These are phyloP conservation scores for Sinopyrophorus schimmeli DNA, from an alignment of 2,888 invertebrate genomes.

Conservation along the genomic window DNA sequence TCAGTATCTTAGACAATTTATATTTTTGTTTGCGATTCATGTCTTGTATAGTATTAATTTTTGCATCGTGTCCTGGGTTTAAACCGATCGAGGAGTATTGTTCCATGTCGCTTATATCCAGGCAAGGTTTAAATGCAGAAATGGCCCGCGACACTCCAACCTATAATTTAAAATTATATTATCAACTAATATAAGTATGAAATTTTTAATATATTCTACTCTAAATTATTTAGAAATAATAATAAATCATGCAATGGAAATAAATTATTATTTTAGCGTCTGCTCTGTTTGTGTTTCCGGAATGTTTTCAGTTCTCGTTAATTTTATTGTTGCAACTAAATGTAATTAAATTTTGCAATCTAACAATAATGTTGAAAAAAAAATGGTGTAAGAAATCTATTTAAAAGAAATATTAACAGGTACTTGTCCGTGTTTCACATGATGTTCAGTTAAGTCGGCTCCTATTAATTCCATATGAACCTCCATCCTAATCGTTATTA, in stretches of 20 bases:
- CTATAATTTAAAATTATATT: conserved; percentile 41
- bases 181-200: too few relatives aligned
- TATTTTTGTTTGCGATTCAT: conserved; percentile 43
- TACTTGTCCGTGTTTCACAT: conserved; percentile 73
- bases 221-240: too few relatives aligned
- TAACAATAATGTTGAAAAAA: not conserved
- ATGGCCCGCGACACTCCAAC: conserved; percentile 72
- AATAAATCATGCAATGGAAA: too few relatives aligned
- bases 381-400: not conserved
- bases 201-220: too few relatives aligned
- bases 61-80: conserved; percentile 68
- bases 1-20: conserved; percentile 47
- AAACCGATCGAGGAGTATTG: conserved; percentile 60
- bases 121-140: conserved; percentile 70
- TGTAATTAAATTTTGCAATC: too few relatives aligned
- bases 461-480: conserved; percentile 84
- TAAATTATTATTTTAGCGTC: too few relatives aligned
- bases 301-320: too few relatives aligned
- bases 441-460: conserved; percentile 87
- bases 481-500: conserved; percentile 84
- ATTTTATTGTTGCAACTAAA: too few relatives aligned
- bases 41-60: conserved; percentile 56
- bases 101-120: conserved; percentile 51
- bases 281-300: too few relatives aligned
- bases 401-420: conserved; percentile 30